Conservation (phyloP, 2,888 invertebrate genomes). For the Myopa tessellatipennis region DNA sequence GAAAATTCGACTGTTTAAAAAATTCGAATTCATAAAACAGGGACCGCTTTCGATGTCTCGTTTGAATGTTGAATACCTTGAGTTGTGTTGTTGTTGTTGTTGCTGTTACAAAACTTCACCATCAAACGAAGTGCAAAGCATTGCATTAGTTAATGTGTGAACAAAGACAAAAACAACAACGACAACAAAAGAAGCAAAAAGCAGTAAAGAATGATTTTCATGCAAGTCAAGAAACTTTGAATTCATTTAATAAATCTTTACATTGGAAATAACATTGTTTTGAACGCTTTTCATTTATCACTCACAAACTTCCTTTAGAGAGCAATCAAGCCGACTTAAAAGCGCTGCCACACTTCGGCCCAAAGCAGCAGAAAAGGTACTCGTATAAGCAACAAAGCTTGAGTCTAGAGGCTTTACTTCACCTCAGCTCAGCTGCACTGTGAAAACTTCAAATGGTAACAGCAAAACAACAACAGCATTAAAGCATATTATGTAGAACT, state of each 20-base stretch:
- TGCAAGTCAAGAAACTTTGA: conserved; percentile 29
- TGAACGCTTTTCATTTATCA: too few relatives aligned
- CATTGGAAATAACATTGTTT: neutral
- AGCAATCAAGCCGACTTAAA: neutral
- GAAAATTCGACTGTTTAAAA: too few relatives aligned
- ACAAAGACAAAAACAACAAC: conserved; percentile 40
- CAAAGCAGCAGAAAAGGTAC: neutral
- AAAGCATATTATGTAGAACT: too few relatives aligned
- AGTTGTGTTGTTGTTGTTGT: conserved; percentile 29
- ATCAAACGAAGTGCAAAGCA: conserved; percentile 43
- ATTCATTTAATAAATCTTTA: neutral
- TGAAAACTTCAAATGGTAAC: neutral
- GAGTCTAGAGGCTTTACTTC: neutral
- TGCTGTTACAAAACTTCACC: neutral
- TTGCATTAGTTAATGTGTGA: conserved; percentile 50
- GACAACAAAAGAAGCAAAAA: conserved; percentile 7
- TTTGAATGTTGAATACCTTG: conserved; percentile 37
- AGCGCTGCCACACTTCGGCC: neutral
- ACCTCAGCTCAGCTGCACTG: conserved; percentile 1
- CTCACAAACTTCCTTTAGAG: neutral
- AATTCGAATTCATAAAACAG: too few relatives aligned
- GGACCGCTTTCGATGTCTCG: neutral
- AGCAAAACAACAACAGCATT: too few relatives aligned
- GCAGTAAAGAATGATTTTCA: conserved; percentile 25
- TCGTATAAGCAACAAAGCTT: neutral